Base-by-base conservation (phyloP, 2,888 invertebrate species). In the Orthonevra nobilis region DNA sequence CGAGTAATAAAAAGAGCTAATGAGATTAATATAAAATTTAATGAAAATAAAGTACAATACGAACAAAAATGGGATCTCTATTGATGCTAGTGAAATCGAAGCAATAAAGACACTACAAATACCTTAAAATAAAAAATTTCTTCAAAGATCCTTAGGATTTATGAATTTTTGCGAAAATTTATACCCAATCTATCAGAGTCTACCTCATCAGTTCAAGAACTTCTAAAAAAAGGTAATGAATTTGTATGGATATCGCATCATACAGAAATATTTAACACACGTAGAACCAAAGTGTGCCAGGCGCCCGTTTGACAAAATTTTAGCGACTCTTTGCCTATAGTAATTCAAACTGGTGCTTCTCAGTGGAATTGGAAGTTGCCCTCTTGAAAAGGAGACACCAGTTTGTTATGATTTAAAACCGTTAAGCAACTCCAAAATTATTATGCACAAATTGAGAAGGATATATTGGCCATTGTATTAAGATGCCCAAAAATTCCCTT, bases 281-380 rank as follows among this genome's bases (percentile, higher is more conserved):
- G 32, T 20, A 52, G 34, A 52, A 20, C 1, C 4, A 15, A 52
- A 52, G 34, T 52, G 12, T 30, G 10, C 7, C 10, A 20, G 9
- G 52, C 52, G 4, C 40, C 30, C 2, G 36, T 38, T 17, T 38
- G 15, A 17, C 36, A 17, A 38, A 38, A 38, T 38, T 38, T 38
- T 17, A 15, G 2, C 9, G 36, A 17, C 1, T 38, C 10, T 20
- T 34, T 23, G 9, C 54, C 7, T 1, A 17, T 81, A 17, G 44
- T 38, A 2, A 17, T 38, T 17, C 36, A 38, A 38, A 38, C 73
- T 36, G 81, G 81, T 64, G 74, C 64, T 4, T 69, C 63, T 2
- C n/a, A n/a, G n/a, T n/a, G n/a, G n/a, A n/a, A n/a, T n/a, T n/a
- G n/a, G n/a, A n/a, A n/a, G n/a, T n/a, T n/a, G n/a, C n/a, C n/a